phyloP scores from a whole-genome alignment of 2,113 vertebrate genomes.

The Pipra filicauda region DNA sequence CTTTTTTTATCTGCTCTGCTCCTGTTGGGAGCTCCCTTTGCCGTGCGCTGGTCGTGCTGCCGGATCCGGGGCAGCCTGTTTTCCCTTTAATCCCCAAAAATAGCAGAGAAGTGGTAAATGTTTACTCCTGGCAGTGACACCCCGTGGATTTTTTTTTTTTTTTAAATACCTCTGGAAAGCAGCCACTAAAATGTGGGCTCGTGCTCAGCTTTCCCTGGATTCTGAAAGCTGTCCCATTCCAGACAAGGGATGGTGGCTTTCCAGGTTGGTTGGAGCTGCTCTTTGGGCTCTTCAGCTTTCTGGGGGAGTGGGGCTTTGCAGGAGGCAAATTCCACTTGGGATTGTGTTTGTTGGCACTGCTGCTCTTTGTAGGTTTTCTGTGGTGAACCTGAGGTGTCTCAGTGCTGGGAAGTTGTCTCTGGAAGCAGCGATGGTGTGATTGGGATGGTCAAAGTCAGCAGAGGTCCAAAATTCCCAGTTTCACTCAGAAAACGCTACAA shows the following conservation, averaged over 20 bases:
- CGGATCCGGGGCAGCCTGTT: background rate
- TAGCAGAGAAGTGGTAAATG: background rate
- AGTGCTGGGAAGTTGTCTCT: background rate
- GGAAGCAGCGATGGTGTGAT: rapidly evolving
- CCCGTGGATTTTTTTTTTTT: background rate
- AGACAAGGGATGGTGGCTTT: background rate
- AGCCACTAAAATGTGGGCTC: background rate
- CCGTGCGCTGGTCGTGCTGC: background rate
- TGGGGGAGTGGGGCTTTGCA: background rate
- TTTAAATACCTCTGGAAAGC: background rate
- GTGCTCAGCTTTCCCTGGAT: rapidly evolving
- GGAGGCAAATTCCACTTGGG: rapidly evolving
- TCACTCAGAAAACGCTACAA: background rate
- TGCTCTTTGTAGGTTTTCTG: rapidly evolving
- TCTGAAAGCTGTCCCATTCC: background rate
- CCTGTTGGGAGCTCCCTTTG: background rate
- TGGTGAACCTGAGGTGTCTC: background rate
- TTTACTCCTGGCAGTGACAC: background rate
- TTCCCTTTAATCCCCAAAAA: background rate
- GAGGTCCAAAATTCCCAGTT: background rate
- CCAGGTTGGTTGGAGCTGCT: background rate
- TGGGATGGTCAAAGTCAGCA: background rate
- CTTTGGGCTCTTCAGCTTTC: background rate
- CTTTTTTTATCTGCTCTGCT: background rate
- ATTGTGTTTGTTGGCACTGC: background rate